These are phyloP conservation scores for Phoxinus dragarum DNA, from an alignment of 2,797 vertebrate species.

Conservation along the genomic window DNA sequence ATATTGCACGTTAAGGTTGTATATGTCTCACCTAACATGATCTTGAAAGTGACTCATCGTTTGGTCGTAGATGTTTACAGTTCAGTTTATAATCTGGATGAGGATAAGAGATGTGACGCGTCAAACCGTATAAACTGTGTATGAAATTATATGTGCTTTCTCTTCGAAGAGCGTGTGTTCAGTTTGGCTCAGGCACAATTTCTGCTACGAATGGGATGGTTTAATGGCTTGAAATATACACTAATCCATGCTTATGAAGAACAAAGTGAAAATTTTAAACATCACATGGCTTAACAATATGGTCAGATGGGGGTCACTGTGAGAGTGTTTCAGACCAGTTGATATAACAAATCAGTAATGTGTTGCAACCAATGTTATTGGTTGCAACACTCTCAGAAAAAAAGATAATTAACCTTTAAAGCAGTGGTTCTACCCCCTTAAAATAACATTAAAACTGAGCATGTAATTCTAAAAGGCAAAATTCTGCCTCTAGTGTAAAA, in stretches of 20 bases:
- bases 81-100: conserved; percentile 15
- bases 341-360: background rate
- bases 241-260: conserved; percentile 26
- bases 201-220: background rate
- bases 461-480: background rate
- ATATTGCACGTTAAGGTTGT: conserved; percentile 28
- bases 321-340: background rate
- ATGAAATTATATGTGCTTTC: conserved; percentile 27
- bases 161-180: conserved; percentile 18
- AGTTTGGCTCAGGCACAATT: conserved; percentile 12
- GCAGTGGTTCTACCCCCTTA: background rate
- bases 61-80: conserved; percentile 4
- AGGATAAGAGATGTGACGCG: conserved; percentile 10
- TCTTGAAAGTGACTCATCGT: conserved; percentile 20
- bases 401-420: background rate
- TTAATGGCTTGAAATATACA: conserved; percentile 35
- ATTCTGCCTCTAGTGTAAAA: background rate
- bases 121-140: conserved; percentile 38
- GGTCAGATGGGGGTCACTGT: conserved; percentile 28
- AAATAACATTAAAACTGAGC: background rate
- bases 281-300: background rate
- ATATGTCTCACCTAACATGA: conserved; percentile 34
- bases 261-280: conserved; percentile 17
- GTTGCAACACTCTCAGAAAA: background rate
- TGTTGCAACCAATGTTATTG: background rate